Evolutionary conservation across 2,888 invertebrate species (phyloP), one percentile per base, ranked within the genome.

Genomic region (Eupeodes luniger): DNA sequence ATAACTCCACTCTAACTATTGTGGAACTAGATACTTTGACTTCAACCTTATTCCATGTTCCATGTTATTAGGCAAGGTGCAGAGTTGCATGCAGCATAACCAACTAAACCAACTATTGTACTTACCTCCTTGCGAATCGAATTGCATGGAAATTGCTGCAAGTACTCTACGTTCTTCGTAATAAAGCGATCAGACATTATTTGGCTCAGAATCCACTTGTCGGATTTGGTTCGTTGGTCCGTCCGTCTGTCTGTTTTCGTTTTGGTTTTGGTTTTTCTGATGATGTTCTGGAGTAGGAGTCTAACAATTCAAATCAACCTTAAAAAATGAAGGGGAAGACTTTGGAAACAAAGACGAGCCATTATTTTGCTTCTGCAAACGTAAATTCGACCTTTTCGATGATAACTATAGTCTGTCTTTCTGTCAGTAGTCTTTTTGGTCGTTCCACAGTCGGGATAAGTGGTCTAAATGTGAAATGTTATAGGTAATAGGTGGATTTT

Each of bases 11-110:
- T 59, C 72, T 27, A 59, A 36, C 59, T 72, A 81, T 78, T 81
- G 81, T 84, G 84, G 84, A 84, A 81, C 64, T 75, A 53, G 81
- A 88, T 88, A 85, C 88, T 59, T 72, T 72, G 19, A 72, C 44
- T 59, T 59, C 72, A n/a, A 72, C 47, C 61, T 75, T 59, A 74
- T 78, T 81, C 64, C 75, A 81, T 81, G 74, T 78, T 81, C 64
- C 75, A 81, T 81, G 74, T 69, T 57, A 88, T 81, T 81, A 81
- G 78, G 81, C 81, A 88, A 88, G 88, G 88, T 88, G 88, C 81
- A 81, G 85, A 81, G 78, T 81, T 88, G 67, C 74, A 88, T 74
- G 67, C 77, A 55, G 53, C 72, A 49, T 19, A 19, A 9, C 40
- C 57, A n/a, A 59, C 47, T 59, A 47, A 27, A 27, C 27, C 27